Base-by-base conservation (phyloP, 1,140 invertebrate species). In the Ips nitidus region DNA sequence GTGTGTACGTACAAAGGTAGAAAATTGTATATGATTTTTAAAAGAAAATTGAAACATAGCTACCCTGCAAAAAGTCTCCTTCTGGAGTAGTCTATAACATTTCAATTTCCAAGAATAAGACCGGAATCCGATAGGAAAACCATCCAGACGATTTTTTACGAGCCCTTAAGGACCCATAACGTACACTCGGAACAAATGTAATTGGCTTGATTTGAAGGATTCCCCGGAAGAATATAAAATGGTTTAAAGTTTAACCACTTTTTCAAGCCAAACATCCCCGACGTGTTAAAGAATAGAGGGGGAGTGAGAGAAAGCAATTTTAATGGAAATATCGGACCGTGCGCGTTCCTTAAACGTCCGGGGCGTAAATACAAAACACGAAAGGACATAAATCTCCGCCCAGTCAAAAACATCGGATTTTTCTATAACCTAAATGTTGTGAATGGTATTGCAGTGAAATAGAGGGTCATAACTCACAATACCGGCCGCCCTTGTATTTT, bases 361-460 rank as follows among this genome's bases (percentile, higher is more conserved):
- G 7, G 59, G 43, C 59, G 59, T 61, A 64, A 64, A 64, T 53
- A 64, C 41, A 64, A 53, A 45, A 22, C 38, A 37, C 5, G 36
- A 53, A 64, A 8, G 37, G 47, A 50, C 39, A 64, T 64, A 64
- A 64, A 64, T 64, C 52, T 64, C 6, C 2, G 36, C 38, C n/a
- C 41, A 64, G 50, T 64, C 61, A 64, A 64, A 64, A 53, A 52
- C 61, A 64, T 53, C 47, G 61, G 39, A 64, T 52, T 64, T 64
- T 64, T 64, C 61, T 64, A 64, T 64, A 64, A 64, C 37, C 47
- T 41, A 52, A 64, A 64, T 64, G 43, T 64, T 64, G 61, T 64
- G 61, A 64, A 64, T 64, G 61, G 61, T 52, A 64, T 64, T 64
- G 47, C 61, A 40, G 50, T 64, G 61, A 64, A 52, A 64, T 64